Evolutionary conservation across 1,140 invertebrate genomes (phyloP).

Genomic region (Neodiprion virginianus): DNA sequence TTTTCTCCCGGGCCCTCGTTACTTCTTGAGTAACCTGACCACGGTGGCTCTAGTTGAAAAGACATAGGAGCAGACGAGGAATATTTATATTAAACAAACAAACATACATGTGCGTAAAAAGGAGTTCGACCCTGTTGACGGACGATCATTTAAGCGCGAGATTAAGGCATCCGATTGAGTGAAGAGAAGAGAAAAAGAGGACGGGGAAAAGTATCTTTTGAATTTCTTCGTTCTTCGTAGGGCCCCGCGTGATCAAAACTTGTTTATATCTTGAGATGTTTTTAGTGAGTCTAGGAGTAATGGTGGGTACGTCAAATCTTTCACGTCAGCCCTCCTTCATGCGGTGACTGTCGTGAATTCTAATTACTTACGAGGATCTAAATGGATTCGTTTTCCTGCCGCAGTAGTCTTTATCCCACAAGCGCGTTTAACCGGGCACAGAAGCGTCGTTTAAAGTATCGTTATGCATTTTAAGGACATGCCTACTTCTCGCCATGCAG

Average conservation of each 20-base stretch:
- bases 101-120: neutral
- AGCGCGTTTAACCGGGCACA: neutral
- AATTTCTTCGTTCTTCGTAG: too few species aligned
- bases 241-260: neutral
- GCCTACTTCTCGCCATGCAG: too few species aligned
- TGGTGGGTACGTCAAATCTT: neutral
- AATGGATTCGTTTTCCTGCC: neutral
- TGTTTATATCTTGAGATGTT: neutral
- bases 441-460: constrained; percentile 3
- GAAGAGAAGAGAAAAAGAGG: neutral
- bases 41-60: neutral
- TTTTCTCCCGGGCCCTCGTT: neutral
- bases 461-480: constrained; percentile 3
- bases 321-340: neutral
- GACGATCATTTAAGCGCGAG: neutral
- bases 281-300: neutral
- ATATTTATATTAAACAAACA: neutral
- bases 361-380: constrained; percentile 2
- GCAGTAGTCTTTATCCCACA: neutral
- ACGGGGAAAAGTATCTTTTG: too few species aligned
- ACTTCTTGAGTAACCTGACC: constrained; percentile 11
- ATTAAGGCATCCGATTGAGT: constrained; percentile 1
- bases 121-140: neutral
- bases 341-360: neutral
- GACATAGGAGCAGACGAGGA: neutral